Base-by-base conservation (phyloP, 2,888 invertebrate species). In the Zaprionus lineosus region DNA sequence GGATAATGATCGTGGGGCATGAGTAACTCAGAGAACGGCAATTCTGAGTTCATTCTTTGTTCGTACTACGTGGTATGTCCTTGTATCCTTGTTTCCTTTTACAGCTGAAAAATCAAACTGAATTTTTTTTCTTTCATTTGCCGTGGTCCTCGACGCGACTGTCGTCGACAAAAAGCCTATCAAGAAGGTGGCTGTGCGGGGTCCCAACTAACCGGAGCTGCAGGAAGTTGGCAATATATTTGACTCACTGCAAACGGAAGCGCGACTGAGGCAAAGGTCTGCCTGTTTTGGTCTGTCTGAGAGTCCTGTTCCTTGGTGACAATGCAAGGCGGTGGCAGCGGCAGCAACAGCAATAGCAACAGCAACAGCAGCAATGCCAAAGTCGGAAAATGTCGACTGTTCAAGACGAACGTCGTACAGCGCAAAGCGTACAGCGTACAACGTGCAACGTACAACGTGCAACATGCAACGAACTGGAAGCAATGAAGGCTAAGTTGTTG, bases 201-300 rank as follows among this genome's bases (percentile, higher is more conserved):
- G 28, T 52, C 47, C 70, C 40, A 55, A 33, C 46, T 62, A 55
- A 57, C 48, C 58, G 74, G 57, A 58, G 66, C 63, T 68, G 76
- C 84, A 84, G 87, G 86, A 86, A 86, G 87, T 85, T 81, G 75
- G 84, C 87, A 86, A 86, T 87, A 86, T 87, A 87, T 86, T 84
- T 84, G 81, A 84, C 78, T 86, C 84, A 78, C 76, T 78, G 74
- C 74, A 60, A 84, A 62, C 86, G 86, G 84, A 84, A 81, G 64
- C 84, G 72, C 74, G 61, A 81, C 77, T 51, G 60, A 58, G 66
- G 71, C 76, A 57, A 33, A 62, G 31, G 31, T 57, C 51, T 66
- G 33, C 37, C 33, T 41, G 26, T n/a, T n/a, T n/a, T n/a, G n/a
- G n/a, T 24, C 21, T 24, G 37, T 50, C 57, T 26, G 3, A 5